Base-by-base conservation (phyloP, 2,888 invertebrate species). In the Heliconius charithonia region DNA sequence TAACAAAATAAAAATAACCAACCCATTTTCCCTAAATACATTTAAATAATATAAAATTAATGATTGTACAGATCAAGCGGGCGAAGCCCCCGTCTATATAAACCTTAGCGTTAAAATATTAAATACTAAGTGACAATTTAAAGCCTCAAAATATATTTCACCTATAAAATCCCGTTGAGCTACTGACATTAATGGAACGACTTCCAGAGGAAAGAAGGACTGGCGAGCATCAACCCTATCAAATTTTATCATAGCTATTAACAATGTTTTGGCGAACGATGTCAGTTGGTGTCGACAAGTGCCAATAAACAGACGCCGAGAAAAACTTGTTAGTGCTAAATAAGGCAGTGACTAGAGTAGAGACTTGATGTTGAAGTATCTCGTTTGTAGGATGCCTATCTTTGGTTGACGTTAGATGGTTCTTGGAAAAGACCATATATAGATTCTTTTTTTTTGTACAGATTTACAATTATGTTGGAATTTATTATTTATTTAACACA, bases 161-260 rank as follows among this genome's bases (percentile, higher is more conserved):
- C 27, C 72, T 72, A 29, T 72, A 22, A 74, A 71, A 79, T 77
- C 25, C 71, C 13, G 78, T 78, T 70, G 29, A 82, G 32, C 70
- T 80, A 82, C 76, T 85, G 90, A 90, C 92, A 89, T 86, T 89
- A 90, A 92, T 85, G 85, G 81, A 70, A 59, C 29, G 80, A 81
- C 81, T 77, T 80, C 83, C 82, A 80, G 81, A 82, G 84, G 83
- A 82, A 85, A 81, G 82, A 86, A 86, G 86, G 87, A 85, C 85
- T 85, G 84, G 86, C 85, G 84, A 84, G 83, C 85, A 84, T 85
- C 83, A 85, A 84, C 85, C 85, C 87, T 88, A 91, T 93, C 90
- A 92, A 93, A 92, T 92, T 93, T 93, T 93, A 92, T 92, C 90
- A 90, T 87, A 86, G 85, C 87, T 85, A 90, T 92, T 91, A 92